Conservation (phyloP, 2,113 vertebrate species). For the Chrysochloris asiatica region DNA sequence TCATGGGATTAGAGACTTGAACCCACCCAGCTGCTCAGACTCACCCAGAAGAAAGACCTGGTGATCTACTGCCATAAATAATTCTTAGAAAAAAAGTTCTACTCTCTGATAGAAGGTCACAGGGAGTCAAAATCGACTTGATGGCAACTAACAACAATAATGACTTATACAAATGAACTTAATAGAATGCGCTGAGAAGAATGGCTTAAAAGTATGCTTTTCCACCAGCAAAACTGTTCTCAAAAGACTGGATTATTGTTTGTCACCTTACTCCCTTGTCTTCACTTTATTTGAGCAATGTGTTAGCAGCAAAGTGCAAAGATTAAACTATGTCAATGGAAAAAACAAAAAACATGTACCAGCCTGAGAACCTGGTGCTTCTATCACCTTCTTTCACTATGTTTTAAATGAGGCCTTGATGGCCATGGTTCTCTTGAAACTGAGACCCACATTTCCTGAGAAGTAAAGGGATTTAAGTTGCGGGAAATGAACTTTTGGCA, state of each 20-base stretch:
- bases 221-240: neutral
- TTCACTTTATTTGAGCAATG: constrained; percentile 58
- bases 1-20: neutral
- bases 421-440: neutral
- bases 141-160: neutral
- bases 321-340: constrained; percentile 52
- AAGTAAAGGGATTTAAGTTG: constrained; percentile 3
- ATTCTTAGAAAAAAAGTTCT: neutral
- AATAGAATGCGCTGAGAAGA: neutral
- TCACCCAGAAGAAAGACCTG: neutral
- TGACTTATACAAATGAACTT: neutral
- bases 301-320: constrained; percentile 58
- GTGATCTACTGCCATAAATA: neutral
- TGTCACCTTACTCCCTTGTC: neutral
- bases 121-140: neutral
- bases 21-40: neutral
- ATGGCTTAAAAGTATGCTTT: neutral
- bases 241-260: neutral
- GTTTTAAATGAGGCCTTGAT: constrained; percentile 38
- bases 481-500: neutral
- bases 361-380: constrained; percentile 28
- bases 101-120: neutral
- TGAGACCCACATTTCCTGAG: neutral
- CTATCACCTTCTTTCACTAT: constrained; percentile 27
- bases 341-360: constrained; percentile 54